Base-by-base conservation (phyloP, 2,888 invertebrate genomes). In the Alloplasta piceator region DNA sequence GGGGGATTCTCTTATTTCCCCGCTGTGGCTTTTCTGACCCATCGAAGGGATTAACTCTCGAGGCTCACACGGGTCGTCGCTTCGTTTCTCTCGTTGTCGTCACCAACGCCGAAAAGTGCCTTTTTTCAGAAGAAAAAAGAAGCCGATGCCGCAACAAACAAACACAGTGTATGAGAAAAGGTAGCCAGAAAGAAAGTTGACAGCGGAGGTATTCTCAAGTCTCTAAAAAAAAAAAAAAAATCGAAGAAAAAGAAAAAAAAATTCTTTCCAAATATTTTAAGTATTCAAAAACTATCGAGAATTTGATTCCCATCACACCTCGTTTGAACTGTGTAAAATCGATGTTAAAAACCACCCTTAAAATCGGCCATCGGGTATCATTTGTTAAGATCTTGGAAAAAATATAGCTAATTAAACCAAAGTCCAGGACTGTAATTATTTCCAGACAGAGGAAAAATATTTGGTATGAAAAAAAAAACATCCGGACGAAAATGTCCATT, bases 31-130 rank as follows among this genome's bases (percentile, higher is more conserved):
- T 60, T 41, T 75, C 81, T 74, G 82, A 73, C 83, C 83, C 85
- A 83, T 85, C 85, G 86, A 84, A 82, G 78, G 80, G 81, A 83
- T 52, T 52, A 52, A 52, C 52, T 52, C 52, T n/a, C 48, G 52
- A 74, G 81, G 83, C 80, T 85, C 83, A 83, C 84, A 82, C 81
- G 83, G 83, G 74, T 82, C 66, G 81, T 61, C 74, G 81, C 74
- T 74, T 60, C 50, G 77, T 78, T 72, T 82, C 66, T 71, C 67
- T 66, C 74, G 58, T 74, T 64, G 78, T 82, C 78, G 80, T 78
- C 82, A 63, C 82, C 75, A 61, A 63, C 50, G 60, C 26, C 63
- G 61, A 16, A 16, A 70, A 16, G 12, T 48, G 60, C 70, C 83
- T 83, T 80, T 70, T 78, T 71, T 77, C 72, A 58, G 52, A n/a